Conservation (phyloP, 2,797 vertebrate genomes). For the Sphaeramia orbicularis region DNA sequence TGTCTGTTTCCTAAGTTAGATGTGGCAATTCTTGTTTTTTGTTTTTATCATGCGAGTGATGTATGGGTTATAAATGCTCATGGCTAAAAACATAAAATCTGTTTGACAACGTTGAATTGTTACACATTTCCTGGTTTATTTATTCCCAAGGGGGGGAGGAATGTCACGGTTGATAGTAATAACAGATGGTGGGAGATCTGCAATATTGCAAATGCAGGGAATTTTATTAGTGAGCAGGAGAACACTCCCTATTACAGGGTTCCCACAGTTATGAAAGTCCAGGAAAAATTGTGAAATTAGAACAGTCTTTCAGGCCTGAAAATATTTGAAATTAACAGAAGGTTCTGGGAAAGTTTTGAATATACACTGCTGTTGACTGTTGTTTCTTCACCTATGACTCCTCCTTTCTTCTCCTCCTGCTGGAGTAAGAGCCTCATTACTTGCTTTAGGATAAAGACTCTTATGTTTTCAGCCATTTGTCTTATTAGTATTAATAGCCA, state of each 20-base stretch:
- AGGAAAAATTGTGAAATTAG: too few species aligned
- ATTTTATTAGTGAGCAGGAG: background rate
- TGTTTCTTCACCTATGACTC: too few species aligned
- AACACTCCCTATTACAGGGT: too few species aligned
- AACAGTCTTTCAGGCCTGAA: too few species aligned
- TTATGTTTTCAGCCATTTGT: background rate
- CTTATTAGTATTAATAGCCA: slow-evolving; percentile 1
- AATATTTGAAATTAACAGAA: too few species aligned
- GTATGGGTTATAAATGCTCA: slow-evolving; percentile 1
- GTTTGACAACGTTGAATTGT: background rate
- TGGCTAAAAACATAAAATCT: background rate
- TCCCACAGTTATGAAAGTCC: too few species aligned
- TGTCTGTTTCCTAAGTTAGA: background rate
- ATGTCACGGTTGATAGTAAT: too few species aligned
- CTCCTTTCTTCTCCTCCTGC: too few species aligned
- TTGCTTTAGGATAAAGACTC: background rate
- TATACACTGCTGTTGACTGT: too few species aligned
- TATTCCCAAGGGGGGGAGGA: too few species aligned
- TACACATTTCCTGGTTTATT: background rate
- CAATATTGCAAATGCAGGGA: background rate
- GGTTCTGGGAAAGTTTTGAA: too few species aligned
- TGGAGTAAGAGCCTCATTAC: too few species aligned
- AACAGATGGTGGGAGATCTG: background rate
- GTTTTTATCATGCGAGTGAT: slow-evolving; percentile 1
- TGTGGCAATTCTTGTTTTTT: background rate